Conservation (phyloP, 2,888 invertebrate genomes). For the Agrotis ipsilon region DNA sequence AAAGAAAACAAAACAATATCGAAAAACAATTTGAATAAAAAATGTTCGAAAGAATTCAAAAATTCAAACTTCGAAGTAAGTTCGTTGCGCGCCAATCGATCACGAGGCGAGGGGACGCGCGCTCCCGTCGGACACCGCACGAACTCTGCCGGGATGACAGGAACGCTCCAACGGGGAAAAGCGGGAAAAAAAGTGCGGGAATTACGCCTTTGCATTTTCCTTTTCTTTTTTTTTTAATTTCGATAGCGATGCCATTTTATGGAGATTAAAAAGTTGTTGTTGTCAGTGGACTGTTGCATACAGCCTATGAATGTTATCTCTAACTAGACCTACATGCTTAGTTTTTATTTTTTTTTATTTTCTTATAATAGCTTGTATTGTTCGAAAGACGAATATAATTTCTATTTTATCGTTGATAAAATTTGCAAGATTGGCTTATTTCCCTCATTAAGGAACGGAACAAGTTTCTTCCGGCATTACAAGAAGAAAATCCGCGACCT, state of each 20-base stretch:
- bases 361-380: neutral
- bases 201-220: constrained; percentile 44
- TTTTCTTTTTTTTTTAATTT: constrained; percentile 63
- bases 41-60: constrained; percentile 40
- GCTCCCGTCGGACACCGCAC: constrained; percentile 78
- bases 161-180: constrained; percentile 53
- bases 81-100: constrained; percentile 66
- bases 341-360: no score
- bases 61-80: constrained; percentile 68
- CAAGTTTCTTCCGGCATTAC: neutral
- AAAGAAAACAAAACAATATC: constrained; percentile 44
- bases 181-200: constrained; percentile 54
- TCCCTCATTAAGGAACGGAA: no score
- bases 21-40: constrained; percentile 30
- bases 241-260: constrained; percentile 59
- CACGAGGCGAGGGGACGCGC: constrained; percentile 73
- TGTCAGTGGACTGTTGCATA: constrained; percentile 25
- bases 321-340: neutral
- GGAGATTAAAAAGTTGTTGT: constrained; percentile 62
- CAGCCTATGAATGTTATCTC: constrained; percentile 14
- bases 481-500: neutral
- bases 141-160: constrained; percentile 75
- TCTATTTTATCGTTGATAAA: no score
- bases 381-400: neutral
- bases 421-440: neutral